Base-by-base conservation (phyloP, 2,113 vertebrate genomes). In the Varanus komodoensis region DNA sequence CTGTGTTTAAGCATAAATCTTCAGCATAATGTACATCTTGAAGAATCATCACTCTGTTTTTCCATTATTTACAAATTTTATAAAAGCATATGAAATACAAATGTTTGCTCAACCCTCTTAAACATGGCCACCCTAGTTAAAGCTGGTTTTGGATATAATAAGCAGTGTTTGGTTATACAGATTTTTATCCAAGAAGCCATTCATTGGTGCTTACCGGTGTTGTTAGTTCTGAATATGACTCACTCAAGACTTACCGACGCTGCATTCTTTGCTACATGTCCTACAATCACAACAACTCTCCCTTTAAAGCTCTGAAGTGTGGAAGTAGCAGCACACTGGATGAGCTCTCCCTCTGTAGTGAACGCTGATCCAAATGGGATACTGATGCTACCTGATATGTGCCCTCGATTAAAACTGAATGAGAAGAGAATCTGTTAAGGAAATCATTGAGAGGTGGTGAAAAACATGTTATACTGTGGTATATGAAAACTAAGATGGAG, bases 341-440 rank as follows among this genome's bases (percentile, higher is more conserved):
- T 32, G 9, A 99, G 97, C 84, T 99, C 99, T 8, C 98, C 98
- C 34, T 99, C 99, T 0, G 96, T 78, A 4, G 97, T 97, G 91
- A 99, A 98, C 0, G 97, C 97, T 0, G 97, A 94, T 52, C 96
- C 96, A 95, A 98, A 99, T 0, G 99, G 98, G 93, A 99, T 95
- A 90, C 98, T 99, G 95, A 99, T 98, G 97, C 99, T 99, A 86
- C 99, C 98, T 27, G 98, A 97, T 92, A 99, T 97, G 90, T 99
- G 99, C 82, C 99, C 99, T 82, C 98, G 98, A 94, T 97, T 96
- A 93, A 99, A 99, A 95, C 99, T 99, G 95, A 88, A 91, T 69
- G 82, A 29, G 34, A 50, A 23, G 50, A 74, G 15, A 4, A 32
- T 29, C 25, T 64, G 89, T 98, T 97, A 99, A 98, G 98, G 97